Percentiles rank a stretch among this genome's conserved stretches.
Conservation (phyloP, 2,888 invertebrate species). For the Orgyia antiqua region DNA sequence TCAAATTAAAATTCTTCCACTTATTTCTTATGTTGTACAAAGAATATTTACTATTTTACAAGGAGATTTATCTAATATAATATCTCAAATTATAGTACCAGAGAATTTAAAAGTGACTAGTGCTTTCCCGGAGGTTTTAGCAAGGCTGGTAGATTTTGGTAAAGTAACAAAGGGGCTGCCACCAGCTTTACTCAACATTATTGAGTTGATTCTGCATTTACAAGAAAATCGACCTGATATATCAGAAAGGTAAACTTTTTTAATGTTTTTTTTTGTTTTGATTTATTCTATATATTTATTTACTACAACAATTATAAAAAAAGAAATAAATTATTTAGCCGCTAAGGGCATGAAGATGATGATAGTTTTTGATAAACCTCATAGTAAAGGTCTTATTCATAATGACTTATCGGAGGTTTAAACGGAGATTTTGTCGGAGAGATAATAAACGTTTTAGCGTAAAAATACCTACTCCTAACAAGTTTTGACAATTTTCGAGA, state of each 20-base stretch:
- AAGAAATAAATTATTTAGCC: no score
- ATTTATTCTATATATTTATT: no score
- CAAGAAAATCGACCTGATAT: constrained; percentile 24
- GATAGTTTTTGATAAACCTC: no score
- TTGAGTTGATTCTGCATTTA: constrained; percentile 41
- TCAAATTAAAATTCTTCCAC: constrained; percentile 71
- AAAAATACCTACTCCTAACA: no score
- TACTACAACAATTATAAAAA: no score
- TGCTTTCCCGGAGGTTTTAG: constrained; percentile 26
- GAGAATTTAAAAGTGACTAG: constrained; percentile 7
- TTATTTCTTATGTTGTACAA: constrained; percentile 73
- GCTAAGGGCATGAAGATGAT: no score
- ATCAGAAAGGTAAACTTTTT: constrained; percentile 33
- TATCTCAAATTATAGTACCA: constrained; percentile 18
- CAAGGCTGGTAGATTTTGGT: constrained; percentile 30
- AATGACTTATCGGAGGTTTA: no score
- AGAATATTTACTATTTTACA: constrained; percentile 49
- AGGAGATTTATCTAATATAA: constrained; percentile 32
- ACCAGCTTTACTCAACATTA: constrained; percentile 42
- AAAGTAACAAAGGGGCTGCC: constrained; percentile 44
- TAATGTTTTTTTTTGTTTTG: no score
- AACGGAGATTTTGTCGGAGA: no score
- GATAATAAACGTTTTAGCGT: no score
- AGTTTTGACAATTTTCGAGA: no score
- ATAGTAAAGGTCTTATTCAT: no score